Percentiles rank a stretch among this genome's conserved stretches.
Evolutionary conservation across 1,140 invertebrate species (phyloP).

Genomic region (Drosophila malerkotliana): DNA sequence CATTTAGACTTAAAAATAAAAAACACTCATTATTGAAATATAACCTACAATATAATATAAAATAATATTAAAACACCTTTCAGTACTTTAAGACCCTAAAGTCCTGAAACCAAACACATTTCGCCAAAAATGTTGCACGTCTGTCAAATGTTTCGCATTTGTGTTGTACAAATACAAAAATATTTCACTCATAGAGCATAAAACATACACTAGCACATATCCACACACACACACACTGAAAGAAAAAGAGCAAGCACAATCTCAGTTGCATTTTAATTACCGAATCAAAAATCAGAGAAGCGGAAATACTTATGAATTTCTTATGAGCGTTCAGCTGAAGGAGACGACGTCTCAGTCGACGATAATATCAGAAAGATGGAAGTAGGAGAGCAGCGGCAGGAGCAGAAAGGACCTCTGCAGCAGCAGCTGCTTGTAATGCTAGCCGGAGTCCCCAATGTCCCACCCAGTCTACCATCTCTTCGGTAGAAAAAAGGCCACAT

Average conservation of each 20-base stretch:
- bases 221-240: not conserved
- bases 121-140: constrained; percentile 7
- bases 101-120: not conserved
- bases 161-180: constrained; percentile 24
- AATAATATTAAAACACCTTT: no score
- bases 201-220: not conserved
- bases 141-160: constrained; percentile 34
- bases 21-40: no score
- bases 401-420: constrained; percentile 23
- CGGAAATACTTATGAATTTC: constrained; percentile 81
- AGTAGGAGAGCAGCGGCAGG: constrained; percentile 15
- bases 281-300: constrained; percentile 80
- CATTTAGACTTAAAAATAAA: no score
- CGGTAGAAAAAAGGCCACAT: not conserved
- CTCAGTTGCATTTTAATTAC: constrained; percentile 81
- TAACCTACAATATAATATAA: no score
- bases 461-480: not conserved
- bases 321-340: constrained; percentile 63
- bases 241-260: constrained; percentile 45
- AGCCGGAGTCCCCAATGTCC: constrained; percentile 4
- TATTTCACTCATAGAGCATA: not conserved
- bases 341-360: constrained; percentile 26
- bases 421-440: constrained; percentile 48
- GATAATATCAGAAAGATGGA: constrained; percentile 35
- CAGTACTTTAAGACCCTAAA: not conserved